Evolutionary conservation across 2,888 invertebrate genomes (phyloP).

Genomic region (Synanthedon andrenaeformis): DNA sequence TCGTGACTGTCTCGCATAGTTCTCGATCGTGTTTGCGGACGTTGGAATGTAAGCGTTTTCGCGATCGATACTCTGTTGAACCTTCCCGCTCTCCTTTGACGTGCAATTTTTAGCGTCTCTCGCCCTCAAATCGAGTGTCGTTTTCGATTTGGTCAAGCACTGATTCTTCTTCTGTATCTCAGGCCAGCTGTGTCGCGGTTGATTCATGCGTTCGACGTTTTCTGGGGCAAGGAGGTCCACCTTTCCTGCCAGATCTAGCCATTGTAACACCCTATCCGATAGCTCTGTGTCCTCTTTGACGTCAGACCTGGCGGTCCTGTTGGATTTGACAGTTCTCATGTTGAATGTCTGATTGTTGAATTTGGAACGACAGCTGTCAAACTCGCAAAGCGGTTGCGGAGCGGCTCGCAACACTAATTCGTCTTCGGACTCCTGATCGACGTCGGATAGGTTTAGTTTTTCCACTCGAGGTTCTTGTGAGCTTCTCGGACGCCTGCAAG

Average conservation of each 20-base stretch:
- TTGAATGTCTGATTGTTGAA: slow-evolving; percentile 22
- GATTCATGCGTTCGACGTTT: slow-evolving; percentile 41
- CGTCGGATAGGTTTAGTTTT: slow-evolving; percentile 37
- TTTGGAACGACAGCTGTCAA: slow-evolving; percentile 22
- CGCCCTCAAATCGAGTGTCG: slow-evolving; percentile 35
- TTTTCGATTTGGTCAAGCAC: slow-evolving; percentile 46
- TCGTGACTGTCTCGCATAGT: slow-evolving; percentile 65
- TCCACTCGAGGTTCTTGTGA: slow-evolving; percentile 30
- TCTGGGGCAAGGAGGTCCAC: slow-evolving; percentile 51
- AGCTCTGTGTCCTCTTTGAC: slow-evolving; percentile 47
- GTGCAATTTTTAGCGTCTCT: slow-evolving; percentile 31
- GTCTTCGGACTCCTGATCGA: slow-evolving; percentile 38
- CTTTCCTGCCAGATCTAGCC: slow-evolving; percentile 81
- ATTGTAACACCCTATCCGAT: slow-evolving; percentile 81
- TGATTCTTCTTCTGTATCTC: slow-evolving; percentile 41
- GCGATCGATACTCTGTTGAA: slow-evolving; percentile 52
- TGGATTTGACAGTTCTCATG: slow-evolving; percentile 46
- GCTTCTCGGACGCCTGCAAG: slow-evolving; percentile 19
- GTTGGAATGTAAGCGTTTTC: slow-evolving; percentile 54
- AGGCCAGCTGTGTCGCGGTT: slow-evolving; percentile 58
- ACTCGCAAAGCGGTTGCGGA: slow-evolving; percentile 35
- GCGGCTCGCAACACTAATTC: slow-evolving; percentile 35
- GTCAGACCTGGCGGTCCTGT: slow-evolving; percentile 45
- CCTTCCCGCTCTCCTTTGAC: slow-evolving; percentile 43
- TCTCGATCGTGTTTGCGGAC: slow-evolving; percentile 61